Base-by-base conservation (phyloP, 2,797 vertebrate species). In the Alosa sapidissima region DNA sequence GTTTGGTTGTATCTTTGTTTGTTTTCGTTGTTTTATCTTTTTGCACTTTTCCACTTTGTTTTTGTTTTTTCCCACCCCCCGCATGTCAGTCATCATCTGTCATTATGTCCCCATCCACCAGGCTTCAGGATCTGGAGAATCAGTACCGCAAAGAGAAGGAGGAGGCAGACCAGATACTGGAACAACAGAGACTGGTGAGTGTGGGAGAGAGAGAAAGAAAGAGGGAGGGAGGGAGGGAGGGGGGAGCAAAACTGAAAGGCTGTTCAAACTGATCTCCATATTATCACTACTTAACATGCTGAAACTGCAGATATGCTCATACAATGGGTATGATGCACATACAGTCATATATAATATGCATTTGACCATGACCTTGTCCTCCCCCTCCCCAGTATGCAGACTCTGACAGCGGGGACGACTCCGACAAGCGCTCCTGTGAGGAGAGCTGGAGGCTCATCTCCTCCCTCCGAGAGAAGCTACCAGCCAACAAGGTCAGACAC, bases 101-200 rank as follows among this genome's bases (percentile, higher is more conserved):
- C n/a, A 36, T 33, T 36, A 0, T 36, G 0, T 65, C 33, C 41
- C 41, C 82, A 24, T 81, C 48, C 83, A 60, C 21, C 86, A 97
- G 96, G 83, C 94, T 97, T 13, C 96, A 96, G 90, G 96, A 97
- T 90, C 96, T 97, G 95, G 96, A 97, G 89, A 96, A 96, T 88
- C 90, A 96, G 0, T 97, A 97, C 88, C 97, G 96, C 89, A 97
- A 96, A 41, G 96, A 97, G 85, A 97, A 97, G 81, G 96, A 97
- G 55, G 96, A 97, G 92, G 96, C 96, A 5, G 96, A 97, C 89
- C 96, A 97, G 85, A 92, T 97, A 47, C 55, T 97, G 94, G 96
- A 97, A 89, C 96, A 97, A 88, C 96, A 97, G 88, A 95, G 96
- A 92, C 95, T 97, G 95, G 96, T 97, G 95, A 89, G 96, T n/a